Base-by-base conservation (phyloP, 2,797 vertebrate genomes). In the Prionace glauca region DNA sequence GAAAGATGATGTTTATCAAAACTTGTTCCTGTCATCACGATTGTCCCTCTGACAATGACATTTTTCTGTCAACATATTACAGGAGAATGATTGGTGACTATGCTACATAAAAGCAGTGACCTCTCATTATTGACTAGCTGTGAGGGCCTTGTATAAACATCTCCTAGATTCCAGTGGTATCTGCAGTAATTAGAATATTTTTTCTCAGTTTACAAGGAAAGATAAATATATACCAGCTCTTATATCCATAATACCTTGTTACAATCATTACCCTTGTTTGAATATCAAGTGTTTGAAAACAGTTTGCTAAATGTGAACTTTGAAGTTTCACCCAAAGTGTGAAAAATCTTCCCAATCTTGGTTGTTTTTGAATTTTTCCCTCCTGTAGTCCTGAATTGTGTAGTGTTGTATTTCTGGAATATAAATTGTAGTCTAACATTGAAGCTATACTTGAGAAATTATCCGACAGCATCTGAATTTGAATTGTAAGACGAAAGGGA, bases 1-100 rank as follows among this genome's bases (percentile, higher is more conserved):
- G 97, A 96, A 98, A 98, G 96, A 98, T 98, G 97, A 98, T 98
- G 98, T 97, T 98, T 96, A 98, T 98, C 96, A 98, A 97, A 96
- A 97, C 96, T 94, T 98, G 98, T 96, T 97, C 97, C 96, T 98
- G 98, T 96, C 98, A 98, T 96, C 96, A 97, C 0, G 96, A 98
- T 96, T 98, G 98, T 50, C 98, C 98, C 0, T 96, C 96, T 0
- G 97, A 98, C 96, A 98, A 98, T 0, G 97, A 98, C 96, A 98
- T 98, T 96, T 98, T 98, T 96, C 96, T 98, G 96, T 96, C 96
- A 86, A 96, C 95, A 0, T 96, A 96, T 95, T 97, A 5, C 97
- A 96, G 72, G 96, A 97, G 96, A 96, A 97, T 98, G 98, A 96
- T 96, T 0, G 97, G 97, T 11, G 98, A 98, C 96, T 97, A 98